phyloP scores from a whole-genome alignment of 2,797 vertebrate species.

The Neopelma chrysocephalum region DNA sequence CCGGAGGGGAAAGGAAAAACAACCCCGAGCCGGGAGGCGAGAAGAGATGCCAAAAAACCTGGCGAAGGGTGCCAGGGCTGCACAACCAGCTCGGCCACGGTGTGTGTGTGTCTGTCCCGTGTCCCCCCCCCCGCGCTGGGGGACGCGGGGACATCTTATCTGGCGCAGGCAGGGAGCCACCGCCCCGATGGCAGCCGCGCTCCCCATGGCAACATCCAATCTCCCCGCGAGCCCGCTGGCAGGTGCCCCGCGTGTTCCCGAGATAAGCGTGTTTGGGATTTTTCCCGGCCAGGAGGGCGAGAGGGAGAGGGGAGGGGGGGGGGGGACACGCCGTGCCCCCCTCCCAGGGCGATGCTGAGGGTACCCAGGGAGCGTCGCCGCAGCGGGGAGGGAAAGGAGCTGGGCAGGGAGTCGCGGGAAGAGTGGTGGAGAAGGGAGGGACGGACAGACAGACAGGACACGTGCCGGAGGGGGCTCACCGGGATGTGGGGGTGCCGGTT shows the following conservation, averaged over 20 bases:
- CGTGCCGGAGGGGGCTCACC: fast-evolving
- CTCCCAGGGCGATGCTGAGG: fast-evolving
- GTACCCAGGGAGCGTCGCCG: fast-evolving
- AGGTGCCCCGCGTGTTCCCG: neutral
- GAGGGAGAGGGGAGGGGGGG: fast-evolving
- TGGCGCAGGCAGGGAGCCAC: neutral
- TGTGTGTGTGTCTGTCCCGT: too few relatives aligned
- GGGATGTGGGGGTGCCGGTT: neutral
- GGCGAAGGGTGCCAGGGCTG: neutral
- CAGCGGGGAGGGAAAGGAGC: neutral
- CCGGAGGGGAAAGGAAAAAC: neutral
- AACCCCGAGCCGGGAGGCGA: neutral
- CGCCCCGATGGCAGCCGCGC: constrained; percentile 13
- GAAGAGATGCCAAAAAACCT: neutral
- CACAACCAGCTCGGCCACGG: fast-evolving
- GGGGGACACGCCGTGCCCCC: fast-evolving
- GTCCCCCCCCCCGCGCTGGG: neutral
- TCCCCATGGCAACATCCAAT: constrained; percentile 24
- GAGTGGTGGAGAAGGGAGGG: neutral
- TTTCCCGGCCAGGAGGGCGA: neutral
- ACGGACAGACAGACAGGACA: fast-evolving
- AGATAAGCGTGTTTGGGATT: constrained; percentile 41
- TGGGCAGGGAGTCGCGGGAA: neutral
- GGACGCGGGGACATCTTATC: constrained; percentile 11
- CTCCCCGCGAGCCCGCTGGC: neutral